These are phyloP conservation scores for Orycteropus afer DNA, from an alignment of 2,113 vertebrate genomes.

Conservation along the genomic window DNA sequence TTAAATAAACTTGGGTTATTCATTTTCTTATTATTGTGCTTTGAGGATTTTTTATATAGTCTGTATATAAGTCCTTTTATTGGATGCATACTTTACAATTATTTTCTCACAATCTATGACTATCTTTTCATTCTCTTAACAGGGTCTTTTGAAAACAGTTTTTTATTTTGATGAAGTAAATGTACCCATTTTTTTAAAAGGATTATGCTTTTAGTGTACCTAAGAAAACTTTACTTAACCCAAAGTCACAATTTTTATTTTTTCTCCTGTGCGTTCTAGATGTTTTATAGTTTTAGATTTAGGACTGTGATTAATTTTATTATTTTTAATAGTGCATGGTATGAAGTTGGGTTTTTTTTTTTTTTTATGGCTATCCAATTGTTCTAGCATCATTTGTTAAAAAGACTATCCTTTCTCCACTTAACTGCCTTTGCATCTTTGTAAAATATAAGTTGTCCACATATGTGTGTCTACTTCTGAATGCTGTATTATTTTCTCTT, in stretches of 20 bases:
- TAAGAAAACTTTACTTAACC: not conserved
- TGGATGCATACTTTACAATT: not conserved
- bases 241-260: not conserved
- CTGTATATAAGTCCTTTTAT: not conserved
- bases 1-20: not conserved
- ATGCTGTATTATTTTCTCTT: not conserved
- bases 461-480: not conserved
- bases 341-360: not conserved
- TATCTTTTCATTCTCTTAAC: not conserved
- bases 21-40: not conserved
- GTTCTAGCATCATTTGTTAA: not conserved
- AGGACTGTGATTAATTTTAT: not conserved
- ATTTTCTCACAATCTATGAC: not conserved
- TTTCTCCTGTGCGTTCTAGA: not conserved
- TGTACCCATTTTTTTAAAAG: not conserved
- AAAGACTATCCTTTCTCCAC: not conserved
- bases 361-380: not conserved
- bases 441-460: not conserved
- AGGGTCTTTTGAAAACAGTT: too few relatives aligned
- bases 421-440: too few relatives aligned
- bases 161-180: not conserved
- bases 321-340: not conserved
- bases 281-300: not conserved
- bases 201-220: not conserved
- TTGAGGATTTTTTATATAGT: not conserved